These are phyloP conservation scores for Siniperca knerii DNA, from an alignment of 2,113 vertebrate genomes.

Conservation along the genomic window DNA sequence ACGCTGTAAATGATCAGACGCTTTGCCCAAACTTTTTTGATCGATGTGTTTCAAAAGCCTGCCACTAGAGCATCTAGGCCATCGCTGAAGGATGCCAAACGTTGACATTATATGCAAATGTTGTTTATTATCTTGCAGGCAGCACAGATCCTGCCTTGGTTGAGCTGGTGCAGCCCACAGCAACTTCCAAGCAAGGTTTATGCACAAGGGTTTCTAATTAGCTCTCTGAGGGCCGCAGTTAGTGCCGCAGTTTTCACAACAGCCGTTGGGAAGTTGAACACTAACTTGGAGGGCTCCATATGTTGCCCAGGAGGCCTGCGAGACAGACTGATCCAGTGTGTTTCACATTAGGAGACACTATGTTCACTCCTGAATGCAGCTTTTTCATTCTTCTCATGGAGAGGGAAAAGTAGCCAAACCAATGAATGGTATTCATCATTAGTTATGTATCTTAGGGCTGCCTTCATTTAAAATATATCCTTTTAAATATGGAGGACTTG, in stretches of 20 bases:
- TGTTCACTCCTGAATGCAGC: slow-evolving; percentile 55
- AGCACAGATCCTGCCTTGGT: slow-evolving; percentile 80
- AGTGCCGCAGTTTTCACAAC: slow-evolving; percentile 78
- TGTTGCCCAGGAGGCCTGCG: slow-evolving; percentile 84
- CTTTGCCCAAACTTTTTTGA: slow-evolving; percentile 65
- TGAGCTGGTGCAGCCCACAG: slow-evolving; percentile 80
- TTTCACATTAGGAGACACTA: slow-evolving; percentile 66
- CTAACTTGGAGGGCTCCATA: slow-evolving; percentile 84
- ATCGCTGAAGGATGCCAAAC: slow-evolving; percentile 74
- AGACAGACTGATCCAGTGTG: slow-evolving; percentile 63
- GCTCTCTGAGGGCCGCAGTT: slow-evolving; percentile 85
- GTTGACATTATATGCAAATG: slow-evolving; percentile 86
- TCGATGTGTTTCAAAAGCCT: slow-evolving; percentile 66
- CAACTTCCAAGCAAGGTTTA: slow-evolving; percentile 83
- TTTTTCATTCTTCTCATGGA: slow-evolving; percentile 42
- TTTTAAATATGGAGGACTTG: slow-evolving; percentile 33
- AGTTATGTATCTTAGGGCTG: slow-evolving; percentile 80
- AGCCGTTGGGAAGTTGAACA: slow-evolving; percentile 82
- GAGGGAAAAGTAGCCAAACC: slow-evolving; percentile 51
- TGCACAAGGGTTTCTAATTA: slow-evolving; percentile 86
- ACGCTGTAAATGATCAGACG: slow-evolving; percentile 64
- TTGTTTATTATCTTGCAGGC: slow-evolving; percentile 84
- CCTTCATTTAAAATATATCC: slow-evolving; percentile 28
- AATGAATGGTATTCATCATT: slow-evolving; percentile 50
- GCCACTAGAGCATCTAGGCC: slow-evolving; percentile 61